Conservation (phyloP, 2,113 vertebrate species). For the Sylvietta virens region DNA sequence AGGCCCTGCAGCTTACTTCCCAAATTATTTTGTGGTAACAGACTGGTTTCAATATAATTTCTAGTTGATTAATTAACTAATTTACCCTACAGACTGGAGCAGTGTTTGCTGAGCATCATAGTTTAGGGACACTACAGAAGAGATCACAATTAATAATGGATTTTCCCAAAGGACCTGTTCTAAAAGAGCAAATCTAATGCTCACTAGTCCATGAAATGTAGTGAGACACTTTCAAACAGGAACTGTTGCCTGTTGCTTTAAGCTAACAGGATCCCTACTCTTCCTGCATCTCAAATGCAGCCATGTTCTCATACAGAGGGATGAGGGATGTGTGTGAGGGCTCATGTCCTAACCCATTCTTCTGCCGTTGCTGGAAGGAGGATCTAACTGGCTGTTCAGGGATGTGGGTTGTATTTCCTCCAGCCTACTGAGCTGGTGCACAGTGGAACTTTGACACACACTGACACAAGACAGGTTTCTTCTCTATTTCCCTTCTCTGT, state of each 20-base stretch:
- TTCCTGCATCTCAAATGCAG: not conserved
- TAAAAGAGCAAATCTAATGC: conserved; percentile 24
- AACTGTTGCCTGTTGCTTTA: not conserved
- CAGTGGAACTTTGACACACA: not conserved
- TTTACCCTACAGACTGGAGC: not conserved
- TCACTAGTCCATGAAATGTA: not conserved
- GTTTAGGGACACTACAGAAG: not conserved
- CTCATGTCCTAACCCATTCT: not conserved
- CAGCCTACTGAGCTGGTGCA: not conserved
- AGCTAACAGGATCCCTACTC: not conserved
- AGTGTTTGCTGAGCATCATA: not conserved
- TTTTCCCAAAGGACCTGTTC: conserved; percentile 19
- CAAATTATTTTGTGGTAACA: not conserved
- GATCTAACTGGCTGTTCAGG: not conserved
- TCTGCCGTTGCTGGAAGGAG: not conserved
- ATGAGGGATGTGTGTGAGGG: not conserved
- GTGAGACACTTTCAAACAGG: not conserved
- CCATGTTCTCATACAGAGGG: not conserved
- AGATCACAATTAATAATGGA: conserved; percentile 27
- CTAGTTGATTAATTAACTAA: not conserved
- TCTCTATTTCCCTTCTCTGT: not conserved
- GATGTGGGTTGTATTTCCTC: not conserved
- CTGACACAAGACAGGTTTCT: not conserved
- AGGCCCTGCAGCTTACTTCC: not conserved
- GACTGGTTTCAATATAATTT: not conserved